Percentiles rank a stretch among this genome's conserved stretches.
These are phyloP conservation scores for Paracanthobrama guichenoti DNA, from an alignment of 2,113 vertebrate species.

Conservation along the genomic window DNA sequence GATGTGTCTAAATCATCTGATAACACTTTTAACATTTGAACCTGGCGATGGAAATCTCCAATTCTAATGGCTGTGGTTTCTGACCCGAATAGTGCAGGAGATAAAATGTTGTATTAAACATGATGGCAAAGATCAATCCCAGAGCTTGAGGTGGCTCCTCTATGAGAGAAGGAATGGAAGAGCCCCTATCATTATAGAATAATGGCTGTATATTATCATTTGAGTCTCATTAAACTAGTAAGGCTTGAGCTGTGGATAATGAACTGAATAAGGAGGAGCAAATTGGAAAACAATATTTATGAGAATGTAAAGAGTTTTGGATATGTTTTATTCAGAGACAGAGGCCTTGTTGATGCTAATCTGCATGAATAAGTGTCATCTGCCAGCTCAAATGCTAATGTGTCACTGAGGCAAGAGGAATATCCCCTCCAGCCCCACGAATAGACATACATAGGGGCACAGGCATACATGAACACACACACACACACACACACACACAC, in stretches of 20 bases:
- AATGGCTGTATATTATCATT: slow-evolving; percentile 44
- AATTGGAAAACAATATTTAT: slow-evolving; percentile 55
- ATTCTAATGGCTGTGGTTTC: slow-evolving; percentile 32
- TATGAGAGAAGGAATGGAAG: background rate
- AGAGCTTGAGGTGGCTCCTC: slow-evolving; percentile 37
- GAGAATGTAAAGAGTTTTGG: slow-evolving; percentile 48
- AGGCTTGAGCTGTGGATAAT: slow-evolving; percentile 50
- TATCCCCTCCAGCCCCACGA: slow-evolving; percentile 26
- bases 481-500: slow-evolving; percentile 23
- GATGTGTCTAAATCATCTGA: slow-evolving; percentile 44
- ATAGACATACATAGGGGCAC: slow-evolving; percentile 29
- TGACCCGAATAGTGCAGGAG: slow-evolving; percentile 26
- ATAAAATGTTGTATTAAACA: slow-evolving; percentile 43
- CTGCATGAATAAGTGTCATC: slow-evolving; percentile 53
- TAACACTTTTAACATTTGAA: slow-evolving; percentile 55
- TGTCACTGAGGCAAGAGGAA: slow-evolving; percentile 52
- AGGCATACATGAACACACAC: slow-evolving; percentile 38
- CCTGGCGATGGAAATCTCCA: slow-evolving; percentile 32
- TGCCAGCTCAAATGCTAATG: slow-evolving; percentile 56
- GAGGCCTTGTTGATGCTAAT: slow-evolving; percentile 44
- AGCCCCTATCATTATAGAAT: slow-evolving; percentile 40
- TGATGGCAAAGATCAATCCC: slow-evolving; percentile 44
- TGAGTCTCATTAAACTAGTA: slow-evolving; percentile 48
- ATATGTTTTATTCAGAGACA: slow-evolving; percentile 51
- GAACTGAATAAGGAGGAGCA: slow-evolving; percentile 40